Conservation (phyloP, 2,797 vertebrate genomes). For the Mareca strepera region DNA sequence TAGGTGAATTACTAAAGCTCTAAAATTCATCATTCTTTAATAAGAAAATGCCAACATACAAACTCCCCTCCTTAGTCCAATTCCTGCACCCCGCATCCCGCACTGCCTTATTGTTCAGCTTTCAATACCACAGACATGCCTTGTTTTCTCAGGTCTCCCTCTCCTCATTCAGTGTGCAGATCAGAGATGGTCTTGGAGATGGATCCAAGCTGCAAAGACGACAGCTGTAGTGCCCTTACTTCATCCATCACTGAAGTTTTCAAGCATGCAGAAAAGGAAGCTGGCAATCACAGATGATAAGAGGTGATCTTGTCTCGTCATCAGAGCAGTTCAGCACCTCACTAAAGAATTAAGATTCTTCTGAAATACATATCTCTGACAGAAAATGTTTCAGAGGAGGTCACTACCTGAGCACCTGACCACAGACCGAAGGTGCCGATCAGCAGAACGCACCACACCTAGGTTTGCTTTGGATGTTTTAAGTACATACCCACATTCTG, state of each 20-base stretch:
- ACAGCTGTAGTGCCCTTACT: not conserved
- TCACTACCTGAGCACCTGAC: not conserved
- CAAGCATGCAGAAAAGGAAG: not conserved
- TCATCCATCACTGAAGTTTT: not conserved
- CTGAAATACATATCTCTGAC: not conserved
- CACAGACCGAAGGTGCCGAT: not conserved
- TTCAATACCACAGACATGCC: not conserved
- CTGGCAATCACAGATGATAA: not conserved
- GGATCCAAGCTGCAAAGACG: not conserved
- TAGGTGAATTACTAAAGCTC: not conserved
- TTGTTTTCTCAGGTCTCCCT: not conserved
- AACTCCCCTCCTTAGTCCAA: not conserved
- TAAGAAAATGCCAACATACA: not conserved
- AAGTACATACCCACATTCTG: not conserved
- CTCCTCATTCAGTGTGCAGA: not conserved
- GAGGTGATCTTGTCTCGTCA: rapidly evolving
- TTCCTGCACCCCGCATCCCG: not conserved
- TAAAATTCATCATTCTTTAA: not conserved
- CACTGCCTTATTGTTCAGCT: not conserved
- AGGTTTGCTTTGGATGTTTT: not conserved
- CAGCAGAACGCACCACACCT: not conserved
- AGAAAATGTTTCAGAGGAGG: not conserved
- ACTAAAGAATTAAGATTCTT: not conserved
- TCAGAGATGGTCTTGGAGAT: not conserved
- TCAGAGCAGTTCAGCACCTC: not conserved